phyloP scores from a whole-genome alignment of 2,113 vertebrate species.

The Pachyramphus minor region DNA sequence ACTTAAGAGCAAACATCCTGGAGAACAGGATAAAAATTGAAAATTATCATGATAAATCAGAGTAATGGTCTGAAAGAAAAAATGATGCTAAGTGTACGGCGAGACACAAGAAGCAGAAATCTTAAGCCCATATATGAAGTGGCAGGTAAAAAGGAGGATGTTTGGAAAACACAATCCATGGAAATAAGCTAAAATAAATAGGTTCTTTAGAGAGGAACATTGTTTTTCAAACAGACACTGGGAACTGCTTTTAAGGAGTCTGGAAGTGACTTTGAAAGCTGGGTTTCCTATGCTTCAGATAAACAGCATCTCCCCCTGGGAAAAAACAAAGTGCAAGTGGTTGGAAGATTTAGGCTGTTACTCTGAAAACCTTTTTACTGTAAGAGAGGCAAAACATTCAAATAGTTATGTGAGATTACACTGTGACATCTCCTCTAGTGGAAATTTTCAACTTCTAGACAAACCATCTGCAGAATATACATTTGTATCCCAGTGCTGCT shows the following conservation, averaged over 20 bases:
- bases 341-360: background rate
- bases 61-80: background rate
- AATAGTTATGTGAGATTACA: background rate
- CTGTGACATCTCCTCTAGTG: background rate
- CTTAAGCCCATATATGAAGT: background rate
- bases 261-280: background rate
- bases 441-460: background rate
- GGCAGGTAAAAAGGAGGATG: background rate
- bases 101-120: background rate
- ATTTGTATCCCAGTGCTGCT: background rate
- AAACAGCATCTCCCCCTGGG: background rate
- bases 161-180: background rate
- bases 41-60: background rate
- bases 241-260: background rate
- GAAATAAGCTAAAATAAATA: background rate
- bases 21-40: background rate
- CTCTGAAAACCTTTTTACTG: background rate
- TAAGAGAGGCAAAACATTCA: background rate
- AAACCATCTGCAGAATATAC: background rate
- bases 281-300: background rate
- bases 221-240: background rate
- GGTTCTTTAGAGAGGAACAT: background rate
- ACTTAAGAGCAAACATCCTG: background rate
- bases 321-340: background rate
- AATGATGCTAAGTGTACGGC: background rate